Evolutionary conservation across 1,140 invertebrate genomes (phyloP), one percentile per base, ranked within the genome.

Genomic region (Polypedilum pembai): DNA sequence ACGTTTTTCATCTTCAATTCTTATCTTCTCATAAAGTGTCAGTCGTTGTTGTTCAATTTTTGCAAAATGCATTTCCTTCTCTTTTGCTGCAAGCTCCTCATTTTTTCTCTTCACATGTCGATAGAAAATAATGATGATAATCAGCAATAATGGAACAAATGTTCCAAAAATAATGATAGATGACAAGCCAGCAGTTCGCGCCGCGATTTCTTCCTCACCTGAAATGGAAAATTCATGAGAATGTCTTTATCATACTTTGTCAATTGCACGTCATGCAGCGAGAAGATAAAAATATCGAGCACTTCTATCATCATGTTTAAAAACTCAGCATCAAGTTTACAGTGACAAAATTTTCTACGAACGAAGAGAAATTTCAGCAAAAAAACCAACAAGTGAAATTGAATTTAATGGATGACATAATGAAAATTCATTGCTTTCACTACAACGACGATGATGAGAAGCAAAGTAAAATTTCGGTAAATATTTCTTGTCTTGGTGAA

Each of bases 151-250:
- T 0, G 93, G 92, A 74, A 94, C 82, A 76, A 95, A 82, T 21
- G 92, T 87, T 18, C 88, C 88, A 18, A 92, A 80, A 75, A 93
- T 87, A 77, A 93, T 90, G 73, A 90, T 91, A 77, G 87, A 86
- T 5, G 92, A 90, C n/a, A 90, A 84, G 21, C 91, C 91, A 2
- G 91, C 87, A 77, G 91, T 89, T 56, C 89, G 85, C 3, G 89
- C 85, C 41, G 91, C 91, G 79, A 90, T 91, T 81, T 93, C 91
- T 79, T 93, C 89, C 76, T 91, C 87, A 80, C 91, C 91, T 93
- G 83, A 18, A 21, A 69, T 7, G 8, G n/a, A 69, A 69, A 12
- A 69, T 69, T 56, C 12, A 56, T n/a, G 45, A 56, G 15, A 56
- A 56, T 56, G 45, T 56, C 12, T n/a, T 15, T 4, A 56, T 56